Evolutionary conservation across 2,113 vertebrate species (phyloP).

Genomic region (Ciconia stormi): DNA sequence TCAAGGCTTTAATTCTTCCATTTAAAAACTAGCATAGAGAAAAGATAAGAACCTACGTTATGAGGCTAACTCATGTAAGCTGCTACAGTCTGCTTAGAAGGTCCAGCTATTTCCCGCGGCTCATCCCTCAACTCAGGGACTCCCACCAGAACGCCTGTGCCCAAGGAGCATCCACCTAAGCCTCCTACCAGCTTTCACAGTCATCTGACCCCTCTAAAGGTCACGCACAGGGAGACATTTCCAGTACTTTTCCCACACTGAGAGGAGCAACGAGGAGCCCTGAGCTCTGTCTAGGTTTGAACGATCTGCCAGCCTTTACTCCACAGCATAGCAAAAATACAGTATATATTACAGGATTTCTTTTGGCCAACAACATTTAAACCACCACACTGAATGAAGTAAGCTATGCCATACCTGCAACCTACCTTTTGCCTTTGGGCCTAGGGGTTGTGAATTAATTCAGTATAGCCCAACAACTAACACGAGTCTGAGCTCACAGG

Average conservation of each 20-base stretch:
- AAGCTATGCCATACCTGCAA: not conserved
- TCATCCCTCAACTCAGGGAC: fast-evolving
- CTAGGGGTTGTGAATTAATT: not conserved
- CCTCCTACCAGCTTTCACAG: not conserved
- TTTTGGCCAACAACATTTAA: not conserved
- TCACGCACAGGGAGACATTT: not conserved
- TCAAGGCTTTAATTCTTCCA: not conserved
- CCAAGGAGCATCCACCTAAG: not conserved
- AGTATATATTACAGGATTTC: not conserved
- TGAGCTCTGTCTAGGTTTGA: not conserved
- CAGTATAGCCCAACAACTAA: not conserved
- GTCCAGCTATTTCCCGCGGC: not conserved
- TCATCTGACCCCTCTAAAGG: not conserved
- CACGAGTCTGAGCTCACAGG: not conserved
- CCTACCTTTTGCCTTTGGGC: fast-evolving
- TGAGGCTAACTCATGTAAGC: not conserved
- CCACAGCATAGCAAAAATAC: not conserved
- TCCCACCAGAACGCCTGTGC: not conserved
- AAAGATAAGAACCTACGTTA: not conserved
- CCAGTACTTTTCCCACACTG: not conserved
- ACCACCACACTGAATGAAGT: not conserved
- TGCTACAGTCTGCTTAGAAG: not conserved
- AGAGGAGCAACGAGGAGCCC: not conserved
- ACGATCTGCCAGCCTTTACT: not conserved
- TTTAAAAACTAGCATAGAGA: not conserved